These are phyloP conservation scores for cat (Felis catus) DNA, from an alignment of 2,113 vertebrate genomes.

Conservation along the genomic window DNA sequence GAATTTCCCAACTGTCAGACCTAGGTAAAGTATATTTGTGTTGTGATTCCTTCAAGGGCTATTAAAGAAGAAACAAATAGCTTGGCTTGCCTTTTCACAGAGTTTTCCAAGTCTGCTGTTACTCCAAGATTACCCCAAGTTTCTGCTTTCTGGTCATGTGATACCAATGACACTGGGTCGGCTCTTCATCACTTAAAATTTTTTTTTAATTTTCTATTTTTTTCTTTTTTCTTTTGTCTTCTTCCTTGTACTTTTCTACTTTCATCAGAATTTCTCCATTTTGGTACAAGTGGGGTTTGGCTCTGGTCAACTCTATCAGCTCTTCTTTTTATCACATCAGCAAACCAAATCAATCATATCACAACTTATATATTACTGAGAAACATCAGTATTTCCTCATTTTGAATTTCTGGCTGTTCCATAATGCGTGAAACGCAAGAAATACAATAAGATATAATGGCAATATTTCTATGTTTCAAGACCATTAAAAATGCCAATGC, in stretches of 20 bases:
- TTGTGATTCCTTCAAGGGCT: neutral
- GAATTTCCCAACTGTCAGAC: neutral
- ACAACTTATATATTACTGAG: conserved; percentile 29
- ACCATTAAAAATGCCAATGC: neutral
- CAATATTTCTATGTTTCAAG: conserved; percentile 8
- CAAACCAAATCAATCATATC: conserved; percentile 27
- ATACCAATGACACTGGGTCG: neutral
- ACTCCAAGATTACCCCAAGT: neutral
- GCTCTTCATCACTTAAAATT: neutral
- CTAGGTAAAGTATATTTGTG: conserved; percentile 2
- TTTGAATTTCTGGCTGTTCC: conserved; percentile 24
- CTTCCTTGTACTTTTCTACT: conserved; percentile 14
- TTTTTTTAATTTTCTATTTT: neutral
- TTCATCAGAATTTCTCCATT: neutral
- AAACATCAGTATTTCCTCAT: neutral
- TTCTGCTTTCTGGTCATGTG: neutral
- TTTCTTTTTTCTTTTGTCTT: neutral
- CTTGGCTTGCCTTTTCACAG: neutral
- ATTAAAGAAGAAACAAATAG: conserved; percentile 21
- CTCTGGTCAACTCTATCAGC: neutral
- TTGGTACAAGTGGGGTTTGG: neutral
- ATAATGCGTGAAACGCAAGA: neutral
- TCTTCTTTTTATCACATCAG: conserved; percentile 7
- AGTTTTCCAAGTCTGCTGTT: neutral
- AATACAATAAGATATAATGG: conserved; percentile 2